A percentile compares a stretch with the other conserved stretches of the same genome.
These are phyloP conservation scores for Bambusicola thoracicus DNA, from an alignment of 2,113 vertebrate species.

Conservation along the genomic window DNA sequence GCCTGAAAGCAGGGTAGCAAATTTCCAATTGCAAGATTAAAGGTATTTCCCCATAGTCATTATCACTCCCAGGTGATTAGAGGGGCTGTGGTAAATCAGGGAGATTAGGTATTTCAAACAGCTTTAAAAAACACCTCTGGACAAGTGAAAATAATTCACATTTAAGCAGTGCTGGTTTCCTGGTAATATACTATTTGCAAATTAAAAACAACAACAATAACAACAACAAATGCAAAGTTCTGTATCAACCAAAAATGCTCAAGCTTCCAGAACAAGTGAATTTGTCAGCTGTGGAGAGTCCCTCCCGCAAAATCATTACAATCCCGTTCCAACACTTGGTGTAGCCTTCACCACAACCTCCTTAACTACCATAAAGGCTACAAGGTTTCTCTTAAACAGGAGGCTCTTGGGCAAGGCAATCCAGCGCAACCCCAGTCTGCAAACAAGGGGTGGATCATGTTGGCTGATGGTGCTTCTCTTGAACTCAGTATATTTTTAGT, in stretches of 20 bases:
- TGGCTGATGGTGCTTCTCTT: not conserved
- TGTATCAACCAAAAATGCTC: not conserved
- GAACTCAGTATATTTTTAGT: not conserved
- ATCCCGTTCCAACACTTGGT: not conserved
- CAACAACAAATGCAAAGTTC: not conserved
- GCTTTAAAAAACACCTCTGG: not conserved
- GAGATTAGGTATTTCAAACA: not conserved
- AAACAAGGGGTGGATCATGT: not conserved
- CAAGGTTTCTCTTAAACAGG: not conserved
- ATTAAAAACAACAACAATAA: not conserved
- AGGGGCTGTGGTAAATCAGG: not conserved
- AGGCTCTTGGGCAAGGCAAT: not conserved
- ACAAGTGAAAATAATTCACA: not conserved
- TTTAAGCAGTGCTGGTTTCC: not conserved
- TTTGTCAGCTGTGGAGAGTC: no score
- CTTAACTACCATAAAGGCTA: fast-evolving
- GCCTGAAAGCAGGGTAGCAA: not conserved
- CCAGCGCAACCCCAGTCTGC: not conserved
- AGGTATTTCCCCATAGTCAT: not conserved
- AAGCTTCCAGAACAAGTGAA: not conserved
- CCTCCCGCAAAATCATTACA: not conserved
- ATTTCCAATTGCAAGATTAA: not conserved
- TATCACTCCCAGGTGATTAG: no score
- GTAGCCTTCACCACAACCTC: not conserved
- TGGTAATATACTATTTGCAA: not conserved